phyloP scores from a whole-genome alignment of 2,888 invertebrate species.

The Alitta virens region DNA sequence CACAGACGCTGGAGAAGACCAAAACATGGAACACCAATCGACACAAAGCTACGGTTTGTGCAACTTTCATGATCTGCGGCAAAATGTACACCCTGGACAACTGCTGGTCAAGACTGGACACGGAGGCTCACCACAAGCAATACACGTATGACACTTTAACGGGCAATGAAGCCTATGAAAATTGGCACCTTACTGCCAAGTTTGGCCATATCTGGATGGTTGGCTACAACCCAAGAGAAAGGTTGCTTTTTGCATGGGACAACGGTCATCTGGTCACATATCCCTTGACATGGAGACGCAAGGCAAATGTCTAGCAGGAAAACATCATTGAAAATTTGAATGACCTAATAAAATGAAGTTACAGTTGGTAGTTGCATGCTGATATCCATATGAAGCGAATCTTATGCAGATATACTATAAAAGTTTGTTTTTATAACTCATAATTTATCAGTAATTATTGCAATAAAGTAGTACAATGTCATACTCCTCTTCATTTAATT shows the following conservation, averaged over 20 bases:
- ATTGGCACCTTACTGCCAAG: background rate
- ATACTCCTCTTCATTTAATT: too few relatives aligned
- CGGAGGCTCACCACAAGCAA: background rate
- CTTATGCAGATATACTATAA: too few relatives aligned
- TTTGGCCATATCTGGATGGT: conserved; percentile 7
- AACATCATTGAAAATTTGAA: too few relatives aligned
- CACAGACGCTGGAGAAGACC: background rate
- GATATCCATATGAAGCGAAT: too few relatives aligned
- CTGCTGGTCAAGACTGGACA: conserved; percentile 1
- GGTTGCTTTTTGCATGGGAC: conserved; percentile 15
- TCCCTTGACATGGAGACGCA: background rate
- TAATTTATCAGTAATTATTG: too few relatives aligned
- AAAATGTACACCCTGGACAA: background rate
- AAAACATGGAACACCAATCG: background rate
- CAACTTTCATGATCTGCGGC: background rate
- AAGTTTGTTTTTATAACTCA: too few relatives aligned
- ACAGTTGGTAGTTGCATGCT: too few relatives aligned
- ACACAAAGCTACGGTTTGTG: background rate
- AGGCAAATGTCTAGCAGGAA: too few relatives aligned
- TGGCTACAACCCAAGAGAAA: conserved; percentile 16
- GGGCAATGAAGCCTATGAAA: background rate
- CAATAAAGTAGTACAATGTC: too few relatives aligned
- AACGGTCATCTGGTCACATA: conserved; percentile 14
- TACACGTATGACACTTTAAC: conserved; percentile 13
- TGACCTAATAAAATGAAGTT: too few relatives aligned